Evolutionary conservation across 2,113 vertebrate genomes (phyloP).

Genomic region (Pygathrix nemaeus): DNA sequence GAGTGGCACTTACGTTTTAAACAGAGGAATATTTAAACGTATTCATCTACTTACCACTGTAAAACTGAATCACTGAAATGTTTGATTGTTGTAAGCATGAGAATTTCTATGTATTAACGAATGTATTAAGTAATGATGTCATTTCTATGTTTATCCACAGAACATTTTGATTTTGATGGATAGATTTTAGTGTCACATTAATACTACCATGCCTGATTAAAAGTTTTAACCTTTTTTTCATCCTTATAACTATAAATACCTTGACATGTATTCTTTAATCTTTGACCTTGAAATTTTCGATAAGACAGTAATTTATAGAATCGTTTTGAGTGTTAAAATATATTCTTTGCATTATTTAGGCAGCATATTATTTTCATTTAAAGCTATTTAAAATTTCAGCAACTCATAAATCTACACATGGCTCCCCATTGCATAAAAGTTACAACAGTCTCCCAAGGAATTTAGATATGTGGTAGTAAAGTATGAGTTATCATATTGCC

Average conservation of each 20-base stretch:
- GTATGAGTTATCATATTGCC: neutral
- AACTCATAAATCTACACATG: neutral
- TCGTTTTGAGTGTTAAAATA: neutral
- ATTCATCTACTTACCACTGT: neutral
- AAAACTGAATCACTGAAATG: neutral
- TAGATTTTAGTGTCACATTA: slow-evolving; percentile 49
- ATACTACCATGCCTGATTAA: slow-evolving; percentile 36
- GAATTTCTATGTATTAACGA: neutral
- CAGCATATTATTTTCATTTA: neutral
- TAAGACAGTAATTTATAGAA: neutral
- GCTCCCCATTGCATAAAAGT: neutral
- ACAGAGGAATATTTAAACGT: neutral
- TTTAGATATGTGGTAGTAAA: neutral
- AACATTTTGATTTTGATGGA: slow-evolving; percentile 57
- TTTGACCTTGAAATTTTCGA: neutral
- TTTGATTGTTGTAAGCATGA: neutral
- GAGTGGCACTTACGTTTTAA: neutral
- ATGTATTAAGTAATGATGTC: neutral
- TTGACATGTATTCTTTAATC: slow-evolving; percentile 25
- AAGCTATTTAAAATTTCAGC: neutral
- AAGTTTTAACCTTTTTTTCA: slow-evolving; percentile 23
- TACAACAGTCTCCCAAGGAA: neutral
- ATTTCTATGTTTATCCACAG: neutral
- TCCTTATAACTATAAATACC: slow-evolving; percentile 14
- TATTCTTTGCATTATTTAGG: neutral